These are phyloP conservation scores for Eulimnadia texana DNA, from an alignment of 1,140 invertebrate genomes.

Conservation along the genomic window DNA sequence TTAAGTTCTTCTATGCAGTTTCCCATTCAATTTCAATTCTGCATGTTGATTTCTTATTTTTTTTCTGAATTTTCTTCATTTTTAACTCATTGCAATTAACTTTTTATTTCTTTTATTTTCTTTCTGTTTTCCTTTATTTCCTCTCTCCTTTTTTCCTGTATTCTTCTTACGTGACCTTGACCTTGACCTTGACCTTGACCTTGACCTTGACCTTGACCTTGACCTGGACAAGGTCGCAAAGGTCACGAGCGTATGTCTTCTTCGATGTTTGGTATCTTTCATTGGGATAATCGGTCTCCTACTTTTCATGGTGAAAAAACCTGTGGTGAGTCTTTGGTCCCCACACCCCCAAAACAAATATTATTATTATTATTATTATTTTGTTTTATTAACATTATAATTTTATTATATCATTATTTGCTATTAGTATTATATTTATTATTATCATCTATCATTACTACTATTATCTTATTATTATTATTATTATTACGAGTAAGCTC, in stretches of 20 bases:
- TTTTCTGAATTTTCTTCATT: too few species aligned
- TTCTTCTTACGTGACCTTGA: constrained; percentile 8
- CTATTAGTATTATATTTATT: too few species aligned
- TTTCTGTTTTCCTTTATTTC: constrained; percentile 17
- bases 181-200: background rate
- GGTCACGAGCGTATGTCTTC: background rate
- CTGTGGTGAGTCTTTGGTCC: background rate
- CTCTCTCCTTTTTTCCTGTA: constrained; percentile 17
- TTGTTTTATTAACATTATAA: background rate
- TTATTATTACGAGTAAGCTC: too few species aligned
- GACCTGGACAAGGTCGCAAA: background rate
- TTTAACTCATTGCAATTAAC: too few species aligned
- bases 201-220: background rate
- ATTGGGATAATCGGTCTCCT: background rate
- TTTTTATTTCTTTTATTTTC: background rate
- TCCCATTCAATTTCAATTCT: too few species aligned
- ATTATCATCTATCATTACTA: too few species aligned
- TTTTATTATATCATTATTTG: too few species aligned
- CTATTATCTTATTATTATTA: too few species aligned
- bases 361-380: background rate
- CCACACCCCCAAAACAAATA: background rate
- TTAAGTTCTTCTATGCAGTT: too few species aligned
- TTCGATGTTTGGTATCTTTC: background rate
- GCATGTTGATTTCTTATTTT: too few species aligned
- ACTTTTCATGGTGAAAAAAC: background rate